Percentiles rank a stretch among this genome's conserved stretches.
These are phyloP conservation scores for Apotomis turbidana DNA, from an alignment of 2,888 invertebrate species.

Conservation along the genomic window DNA sequence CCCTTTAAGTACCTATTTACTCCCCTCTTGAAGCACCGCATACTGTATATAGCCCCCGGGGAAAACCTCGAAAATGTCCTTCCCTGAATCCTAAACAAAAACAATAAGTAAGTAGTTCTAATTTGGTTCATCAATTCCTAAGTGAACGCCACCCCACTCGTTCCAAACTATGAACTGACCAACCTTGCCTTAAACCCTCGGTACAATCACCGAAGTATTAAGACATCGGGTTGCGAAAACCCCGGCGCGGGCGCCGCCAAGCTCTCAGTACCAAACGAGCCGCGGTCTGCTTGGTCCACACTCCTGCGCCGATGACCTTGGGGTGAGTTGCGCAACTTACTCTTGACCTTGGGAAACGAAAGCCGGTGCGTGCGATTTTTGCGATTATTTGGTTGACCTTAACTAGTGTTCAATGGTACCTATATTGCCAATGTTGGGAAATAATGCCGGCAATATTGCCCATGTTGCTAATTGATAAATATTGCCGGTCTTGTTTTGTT, in stretches of 20 bases:
- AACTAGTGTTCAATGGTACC: background rate
- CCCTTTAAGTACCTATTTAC: too few species aligned
- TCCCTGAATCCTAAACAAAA: too few species aligned
- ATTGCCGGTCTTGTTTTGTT: too few species aligned
- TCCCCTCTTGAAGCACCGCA: too few species aligned
- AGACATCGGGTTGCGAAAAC: slow-evolving; percentile 78
- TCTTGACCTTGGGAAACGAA: slow-evolving; percentile 61
- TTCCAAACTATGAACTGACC: slow-evolving; percentile 37
- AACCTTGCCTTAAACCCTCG: slow-evolving; percentile 57
- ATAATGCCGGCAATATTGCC: background rate
- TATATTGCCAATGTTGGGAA: too few species aligned
- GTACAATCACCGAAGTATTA: slow-evolving; percentile 70
- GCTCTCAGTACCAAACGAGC: slow-evolving; percentile 74
- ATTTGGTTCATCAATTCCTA: too few species aligned
- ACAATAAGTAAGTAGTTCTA: too few species aligned
- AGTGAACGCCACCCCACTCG: background rate
- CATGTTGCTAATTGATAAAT: background rate
- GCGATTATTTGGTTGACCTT: background rate
- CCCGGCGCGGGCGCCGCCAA: slow-evolving; percentile 51
- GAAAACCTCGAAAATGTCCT: too few species aligned
- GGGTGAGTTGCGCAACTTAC: slow-evolving; percentile 68
- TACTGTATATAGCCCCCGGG: too few species aligned
- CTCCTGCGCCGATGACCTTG: slow-evolving; percentile 68
- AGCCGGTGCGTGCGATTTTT: slow-evolving; percentile 4
- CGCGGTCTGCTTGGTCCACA: slow-evolving; percentile 67